Base-by-base conservation (phyloP, 2,888 invertebrate genomes). In the Aplocera efformata region DNA sequence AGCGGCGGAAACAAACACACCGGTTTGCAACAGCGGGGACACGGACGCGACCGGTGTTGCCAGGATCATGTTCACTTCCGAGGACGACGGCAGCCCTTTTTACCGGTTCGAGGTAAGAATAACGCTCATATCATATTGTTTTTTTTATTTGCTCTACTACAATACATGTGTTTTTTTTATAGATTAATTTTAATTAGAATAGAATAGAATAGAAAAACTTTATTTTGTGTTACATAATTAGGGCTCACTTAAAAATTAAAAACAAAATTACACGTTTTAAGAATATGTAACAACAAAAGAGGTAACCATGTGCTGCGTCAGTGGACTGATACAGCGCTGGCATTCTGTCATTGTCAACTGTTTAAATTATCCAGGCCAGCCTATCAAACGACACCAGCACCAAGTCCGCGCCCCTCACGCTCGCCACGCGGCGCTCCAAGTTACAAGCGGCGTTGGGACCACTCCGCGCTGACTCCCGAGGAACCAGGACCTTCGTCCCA, bases 21-120 rank as follows among this genome's bases (percentile, higher is more conserved):
- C 9, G 6, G 47, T 63, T 1, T 81, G 86, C 37, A 60, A 69
- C 1, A 66, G 72, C 1, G 70, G 68, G 0, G 41, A 59, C 1
- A 79, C 81, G 0, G 85, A 85, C 33, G 50, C 43, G 0, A 51
- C 51, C 1, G 84, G 86, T 0, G 53, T 84, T 0, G 83, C 80
- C 0, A 49, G 69, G 1, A 58, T 77, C 10, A 67, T 79, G 60
- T 85, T 86, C 46, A 67, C 74, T 0, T 70, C 77, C 0, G 74
- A 68, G 0, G 63, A 70, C 7, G 62, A 70, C 4, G 58, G 56
- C 7, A 69, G 63, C 3, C 60, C 63, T 0, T 63, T 63, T 22
- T 83, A 81, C 50, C 65, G 56, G 6, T 82, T 84, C 47, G 66
- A 81, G 64, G 84, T 81, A 34, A 59, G 50, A 42, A 31, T n/a